Evolutionary conservation across 2,113 vertebrate species (phyloP).

Genomic region (Smithornis capensis): DNA sequence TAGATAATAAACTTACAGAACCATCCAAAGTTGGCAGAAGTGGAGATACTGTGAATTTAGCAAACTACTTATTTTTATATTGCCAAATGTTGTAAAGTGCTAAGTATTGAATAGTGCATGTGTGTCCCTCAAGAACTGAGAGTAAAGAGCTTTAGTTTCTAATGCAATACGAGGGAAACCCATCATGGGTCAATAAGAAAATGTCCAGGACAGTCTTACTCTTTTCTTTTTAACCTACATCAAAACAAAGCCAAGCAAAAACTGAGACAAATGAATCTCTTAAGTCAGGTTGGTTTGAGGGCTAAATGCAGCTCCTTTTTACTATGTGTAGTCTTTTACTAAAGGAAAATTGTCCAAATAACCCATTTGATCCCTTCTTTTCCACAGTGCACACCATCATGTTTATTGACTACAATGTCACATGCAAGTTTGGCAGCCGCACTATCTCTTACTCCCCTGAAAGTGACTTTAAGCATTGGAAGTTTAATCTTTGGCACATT

Average conservation of each 20-base stretch:
- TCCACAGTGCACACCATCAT: background rate
- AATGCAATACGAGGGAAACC: background rate
- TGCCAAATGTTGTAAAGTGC: background rate
- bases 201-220: background rate
- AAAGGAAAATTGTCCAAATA: background rate
- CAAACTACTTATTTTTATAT: background rate
- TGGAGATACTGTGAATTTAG: background rate
- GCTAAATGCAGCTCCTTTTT: background rate
- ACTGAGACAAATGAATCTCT: background rate
- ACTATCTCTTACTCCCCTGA: background rate
- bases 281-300: background rate
- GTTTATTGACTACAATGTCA: background rate
- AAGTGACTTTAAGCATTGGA: background rate
- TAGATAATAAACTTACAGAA: background rate
- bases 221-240: background rate
- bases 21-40: background rate
- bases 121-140: background rate
- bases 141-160: background rate
- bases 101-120: background rate
- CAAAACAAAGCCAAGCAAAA: background rate
- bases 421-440: background rate
- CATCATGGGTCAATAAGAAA: background rate
- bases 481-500: background rate
- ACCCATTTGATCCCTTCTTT: background rate
- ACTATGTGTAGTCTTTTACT: background rate